Conservation (phyloP, 1,140 invertebrate genomes). For the Pseudomyrmex gracilis region DNA sequence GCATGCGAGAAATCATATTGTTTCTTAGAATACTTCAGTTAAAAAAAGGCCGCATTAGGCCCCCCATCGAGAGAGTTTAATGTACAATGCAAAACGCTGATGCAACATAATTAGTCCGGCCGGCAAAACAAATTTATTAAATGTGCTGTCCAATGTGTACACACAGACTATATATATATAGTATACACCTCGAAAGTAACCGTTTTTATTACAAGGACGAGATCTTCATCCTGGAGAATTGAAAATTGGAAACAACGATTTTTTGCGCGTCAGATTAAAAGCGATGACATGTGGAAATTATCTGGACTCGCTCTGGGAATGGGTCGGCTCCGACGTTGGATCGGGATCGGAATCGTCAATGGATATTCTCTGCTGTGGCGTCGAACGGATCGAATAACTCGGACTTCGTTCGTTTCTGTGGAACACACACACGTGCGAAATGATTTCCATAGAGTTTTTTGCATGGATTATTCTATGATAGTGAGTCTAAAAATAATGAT, state of each 20-base stretch:
- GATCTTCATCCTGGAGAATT: conserved; percentile 65
- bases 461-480: neutral
- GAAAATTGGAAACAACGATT: conserved; percentile 74
- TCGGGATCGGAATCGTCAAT: conserved; percentile 83
- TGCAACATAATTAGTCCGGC: conserved; percentile 1
- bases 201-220: conserved; percentile 55
- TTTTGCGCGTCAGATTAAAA: conserved; percentile 71
- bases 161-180: neutral
- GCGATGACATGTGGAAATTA: conserved; percentile 79
- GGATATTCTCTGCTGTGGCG: conserved; percentile 78
- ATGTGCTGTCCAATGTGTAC: neutral
- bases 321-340: conserved; percentile 78
- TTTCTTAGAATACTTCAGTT: neutral
- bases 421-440: conserved; percentile 34
- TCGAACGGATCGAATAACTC: conserved; percentile 76
- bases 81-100: conserved; percentile 1
- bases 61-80: neutral
- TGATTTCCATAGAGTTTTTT: neutral
- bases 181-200: no score
- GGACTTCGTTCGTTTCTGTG: conserved; percentile 81
- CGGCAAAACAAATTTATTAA: conserved; percentile 13
- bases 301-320: conserved; percentile 83
- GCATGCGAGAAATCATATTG: neutral
- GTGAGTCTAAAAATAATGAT: neutral
- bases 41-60: neutral